These are phyloP conservation scores for Myiotriccus ornatus DNA, from an alignment of 2,797 vertebrate species.

Conservation along the genomic window DNA sequence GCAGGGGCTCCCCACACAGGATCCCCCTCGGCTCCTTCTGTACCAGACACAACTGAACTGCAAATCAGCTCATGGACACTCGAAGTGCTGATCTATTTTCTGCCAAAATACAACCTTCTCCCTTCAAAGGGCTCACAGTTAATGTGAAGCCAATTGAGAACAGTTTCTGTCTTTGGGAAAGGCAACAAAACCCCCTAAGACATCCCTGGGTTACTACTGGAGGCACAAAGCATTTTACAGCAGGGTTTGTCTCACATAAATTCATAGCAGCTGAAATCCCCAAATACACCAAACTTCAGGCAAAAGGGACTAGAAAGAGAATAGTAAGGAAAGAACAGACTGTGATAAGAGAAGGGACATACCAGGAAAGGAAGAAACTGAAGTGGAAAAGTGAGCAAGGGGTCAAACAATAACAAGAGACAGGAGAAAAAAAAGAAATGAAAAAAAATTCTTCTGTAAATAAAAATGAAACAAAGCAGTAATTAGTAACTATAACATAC, in stretches of 20 bases:
- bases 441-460: neutral
- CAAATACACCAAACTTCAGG: neutral
- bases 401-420: neutral
- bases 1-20: rapidly evolving
- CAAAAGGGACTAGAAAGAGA: neutral
- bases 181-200: neutral
- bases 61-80: rapidly evolving
- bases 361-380: neutral
- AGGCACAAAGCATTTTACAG: neutral
- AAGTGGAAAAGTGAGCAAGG: neutral
- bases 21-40: neutral
- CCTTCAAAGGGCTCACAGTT: neutral
- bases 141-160: neutral
- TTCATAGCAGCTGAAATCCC: neutral
- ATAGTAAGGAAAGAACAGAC: neutral
- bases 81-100: neutral
- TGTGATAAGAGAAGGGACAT: neutral
- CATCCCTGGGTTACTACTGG: neutral
- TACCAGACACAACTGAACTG: too few species aligned
- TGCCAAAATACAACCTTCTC: neutral
- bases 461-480: neutral
- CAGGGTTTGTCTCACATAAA: neutral
- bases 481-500: neutral
- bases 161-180: neutral
- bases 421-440: rapidly evolving